These are phyloP conservation scores for Diaprepes abbreviatus DNA, from an alignment of 2,888 invertebrate genomes.

Conservation along the genomic window DNA sequence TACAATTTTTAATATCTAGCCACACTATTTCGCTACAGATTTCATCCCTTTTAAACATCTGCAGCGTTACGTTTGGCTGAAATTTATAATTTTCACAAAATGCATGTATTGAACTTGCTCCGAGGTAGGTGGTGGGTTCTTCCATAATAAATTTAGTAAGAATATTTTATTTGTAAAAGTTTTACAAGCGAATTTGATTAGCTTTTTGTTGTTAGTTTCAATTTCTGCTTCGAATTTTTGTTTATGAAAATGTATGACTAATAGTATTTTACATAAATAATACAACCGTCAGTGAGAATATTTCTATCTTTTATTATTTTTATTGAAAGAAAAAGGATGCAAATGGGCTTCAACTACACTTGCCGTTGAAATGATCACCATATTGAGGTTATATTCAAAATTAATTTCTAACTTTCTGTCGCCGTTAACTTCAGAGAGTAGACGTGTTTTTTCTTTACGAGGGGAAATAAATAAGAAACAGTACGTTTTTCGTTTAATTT, in stretches of 20 bases:
- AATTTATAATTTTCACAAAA: conserved; percentile 29
- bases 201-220: no score
- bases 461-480: not conserved
- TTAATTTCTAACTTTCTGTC: not conserved
- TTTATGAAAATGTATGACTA: no score
- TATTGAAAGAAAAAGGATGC: not conserved
- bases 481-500: not conserved
- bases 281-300: not conserved
- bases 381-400: not conserved
- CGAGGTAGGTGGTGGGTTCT: conserved; percentile 10
- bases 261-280: no score
- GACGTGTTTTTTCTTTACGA: not conserved
- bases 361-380: no score
- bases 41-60: conserved; percentile 17
- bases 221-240: no score
- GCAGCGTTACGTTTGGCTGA: conserved; percentile 11
- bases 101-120: conserved; percentile 22
- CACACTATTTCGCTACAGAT: conserved; percentile 2
- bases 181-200: no score
- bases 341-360: no score
- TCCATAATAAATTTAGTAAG: no score
- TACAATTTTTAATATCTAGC: conserved; percentile 19
- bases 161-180: no score
- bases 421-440: not conserved
- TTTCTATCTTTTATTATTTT: not conserved